These are phyloP conservation scores for Centroberyx gerrardi DNA, from an alignment of 2,797 vertebrate species.

Conservation along the genomic window DNA sequence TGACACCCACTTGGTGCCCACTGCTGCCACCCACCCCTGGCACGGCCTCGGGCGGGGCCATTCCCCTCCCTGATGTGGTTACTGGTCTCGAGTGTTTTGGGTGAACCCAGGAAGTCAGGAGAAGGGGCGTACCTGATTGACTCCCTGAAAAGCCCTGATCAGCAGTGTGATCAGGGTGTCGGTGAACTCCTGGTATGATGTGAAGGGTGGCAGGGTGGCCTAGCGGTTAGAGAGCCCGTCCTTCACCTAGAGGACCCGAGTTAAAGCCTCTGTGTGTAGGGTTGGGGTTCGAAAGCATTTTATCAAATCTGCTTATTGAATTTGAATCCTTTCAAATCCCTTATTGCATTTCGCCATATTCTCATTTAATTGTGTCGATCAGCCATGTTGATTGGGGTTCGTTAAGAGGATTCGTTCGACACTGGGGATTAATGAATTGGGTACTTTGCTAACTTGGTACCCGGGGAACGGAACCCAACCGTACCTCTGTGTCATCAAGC, in stretches of 20 bases:
- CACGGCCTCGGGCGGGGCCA: conserved; percentile 27
- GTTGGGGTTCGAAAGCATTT: no score
- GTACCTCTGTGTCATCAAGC: not conserved
- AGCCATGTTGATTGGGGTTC: no score
- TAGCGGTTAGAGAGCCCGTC: not conserved
- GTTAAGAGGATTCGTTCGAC: no score
- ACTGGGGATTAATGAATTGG: no score
- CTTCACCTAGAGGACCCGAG: conserved; percentile 24
- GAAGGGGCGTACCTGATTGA: conserved; percentile 11
- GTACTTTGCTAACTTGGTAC: no score
- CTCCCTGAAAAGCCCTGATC: conserved; percentile 20
- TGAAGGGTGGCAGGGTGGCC: not conserved
- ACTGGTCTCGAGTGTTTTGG: conserved; percentile 36
- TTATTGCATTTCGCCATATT: no score
- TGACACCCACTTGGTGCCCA: conserved; percentile 47
- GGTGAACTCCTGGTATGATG: conserved; percentile 2
- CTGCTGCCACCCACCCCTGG: conserved; percentile 25
- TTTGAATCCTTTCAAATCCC: no score
- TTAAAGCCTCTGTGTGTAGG: not conserved
- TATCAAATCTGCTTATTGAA: no score
- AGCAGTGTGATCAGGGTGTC: no score
- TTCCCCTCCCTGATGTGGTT: conserved; percentile 36
- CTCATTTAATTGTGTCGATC: no score
- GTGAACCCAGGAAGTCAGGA: conserved; percentile 22
- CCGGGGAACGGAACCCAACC: no score